phyloP scores from a whole-genome alignment of 2,888 invertebrate species.

The Apotomis betuletana region DNA sequence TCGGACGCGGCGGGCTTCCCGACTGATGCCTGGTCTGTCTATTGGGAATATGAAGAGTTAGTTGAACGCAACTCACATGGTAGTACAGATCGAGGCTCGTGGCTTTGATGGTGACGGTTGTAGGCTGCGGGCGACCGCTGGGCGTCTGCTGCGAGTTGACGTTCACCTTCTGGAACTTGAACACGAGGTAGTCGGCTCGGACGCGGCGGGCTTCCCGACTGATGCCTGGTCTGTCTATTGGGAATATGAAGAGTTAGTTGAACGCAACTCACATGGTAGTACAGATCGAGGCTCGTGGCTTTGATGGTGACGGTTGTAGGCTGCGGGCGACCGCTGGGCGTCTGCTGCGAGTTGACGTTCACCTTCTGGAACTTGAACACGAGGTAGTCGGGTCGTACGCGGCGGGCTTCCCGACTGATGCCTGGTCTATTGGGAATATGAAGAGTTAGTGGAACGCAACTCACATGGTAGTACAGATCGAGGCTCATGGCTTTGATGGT shows the following conservation, averaged over 20 bases:
- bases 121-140: slow-evolving; percentile 64
- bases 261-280: slow-evolving; percentile 74
- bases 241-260: slow-evolving; percentile 84
- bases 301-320: slow-evolving; percentile 65
- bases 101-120: slow-evolving; percentile 61
- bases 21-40: slow-evolving; percentile 88
- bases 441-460: slow-evolving; percentile 45
- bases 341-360: slow-evolving; percentile 82
- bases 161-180: slow-evolving; percentile 68
- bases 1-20: slow-evolving; percentile 91
- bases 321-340: slow-evolving; percentile 61
- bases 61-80: slow-evolving; percentile 63
- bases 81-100: slow-evolving; percentile 80
- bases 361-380: slow-evolving; percentile 76
- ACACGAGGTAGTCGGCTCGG: slow-evolving; percentile 88
- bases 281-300: slow-evolving; percentile 75
- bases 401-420: slow-evolving; percentile 90
- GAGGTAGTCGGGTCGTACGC: slow-evolving; percentile 91
- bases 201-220: slow-evolving; percentile 93
- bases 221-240: slow-evolving; percentile 91
- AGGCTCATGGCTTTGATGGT: slow-evolving; percentile 67
- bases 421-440: slow-evolving; percentile 94
- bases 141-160: slow-evolving; percentile 81
- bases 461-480: slow-evolving; percentile 81
- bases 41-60: slow-evolving; percentile 89